Evolutionary conservation across 2,113 vertebrate species (phyloP), one percentile per base, ranked within the genome.

Genomic region (Hemiscyllium ocellatum): DNA sequence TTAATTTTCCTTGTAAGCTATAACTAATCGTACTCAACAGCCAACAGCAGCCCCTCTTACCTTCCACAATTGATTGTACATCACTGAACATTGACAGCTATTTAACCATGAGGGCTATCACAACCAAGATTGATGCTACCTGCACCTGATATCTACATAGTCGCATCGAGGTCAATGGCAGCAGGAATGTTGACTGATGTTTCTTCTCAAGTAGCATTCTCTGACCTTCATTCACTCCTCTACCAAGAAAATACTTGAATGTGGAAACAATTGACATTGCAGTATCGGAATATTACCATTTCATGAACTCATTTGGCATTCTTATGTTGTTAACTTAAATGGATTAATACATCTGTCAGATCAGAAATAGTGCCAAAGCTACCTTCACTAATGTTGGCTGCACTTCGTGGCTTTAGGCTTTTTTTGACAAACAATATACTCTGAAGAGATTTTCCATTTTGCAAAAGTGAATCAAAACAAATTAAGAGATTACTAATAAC

Each of bases 401-500:
- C 66, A 66, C 2, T 68, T 93, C n/a, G 68, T 93, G 19, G 33
- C 87, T 33, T 90, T 33, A 65, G 15, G 8, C 19, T 3, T 37
- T 93, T 33, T 26, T 17, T 52, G 29, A 33, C 56, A 66, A n/a
- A 17, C 89, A 22, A 91, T 37, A 37, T 65, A n/a, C 12, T 61
- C 52, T 91, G 87, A 61, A n/a, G 52, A 65, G 56, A 15, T 66
- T 65, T 93, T 37, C 89, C 56, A 66, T 3, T 7, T 93, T 20
- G 19, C 33, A 68, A 56, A 66, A 37, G 29, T 66, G 89, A 15
- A 91, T 56, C 56, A 19, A 66, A 5, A 19, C 19, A 37, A n/a
- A 93, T 93, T 93, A 93, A 66, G 29, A 22, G 56, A 68, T 93
- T 93, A 93, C 33, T 93, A 93, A 93, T 93, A 22, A 68, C n/a